phyloP scores from a whole-genome alignment of 1,140 invertebrate species.

The Myzus persicae region DNA sequence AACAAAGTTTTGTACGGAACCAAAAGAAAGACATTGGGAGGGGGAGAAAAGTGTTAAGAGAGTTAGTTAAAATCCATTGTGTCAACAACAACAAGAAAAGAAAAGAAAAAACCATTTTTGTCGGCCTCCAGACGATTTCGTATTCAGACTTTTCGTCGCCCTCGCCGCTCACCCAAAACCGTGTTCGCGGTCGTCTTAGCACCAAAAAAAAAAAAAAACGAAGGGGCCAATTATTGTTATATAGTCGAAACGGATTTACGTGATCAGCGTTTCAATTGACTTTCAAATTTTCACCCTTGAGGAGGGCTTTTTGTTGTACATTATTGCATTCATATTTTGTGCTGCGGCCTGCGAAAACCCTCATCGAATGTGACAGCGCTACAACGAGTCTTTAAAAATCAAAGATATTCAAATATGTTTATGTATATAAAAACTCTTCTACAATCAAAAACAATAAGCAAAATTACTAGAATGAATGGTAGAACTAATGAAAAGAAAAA shows the following conservation, averaged over 20 bases:
- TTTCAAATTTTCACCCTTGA: conserved; percentile 61
- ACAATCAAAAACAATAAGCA: neutral
- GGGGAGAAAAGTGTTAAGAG: conserved; percentile 16
- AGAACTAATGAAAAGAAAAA: no score
- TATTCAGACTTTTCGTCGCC: neutral
- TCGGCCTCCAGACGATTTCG: neutral
- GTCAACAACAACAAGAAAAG: neutral
- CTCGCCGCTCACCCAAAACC: no score
- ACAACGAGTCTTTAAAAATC: neutral
- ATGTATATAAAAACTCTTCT: no score
- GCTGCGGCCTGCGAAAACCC: neutral
- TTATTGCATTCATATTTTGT: neutral
- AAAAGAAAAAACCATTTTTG: conserved; percentile 1
- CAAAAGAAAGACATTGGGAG: neutral
- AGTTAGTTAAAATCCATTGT: conserved; percentile 54
- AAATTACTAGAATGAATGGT: neutral
- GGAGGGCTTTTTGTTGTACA: neutral
- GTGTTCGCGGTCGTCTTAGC: neutral
- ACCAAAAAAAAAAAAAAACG: neutral
- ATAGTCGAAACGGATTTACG: conserved; percentile 7
- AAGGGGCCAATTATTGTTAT: neutral
- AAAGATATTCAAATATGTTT: neutral
- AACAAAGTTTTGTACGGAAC: conserved; percentile 16
- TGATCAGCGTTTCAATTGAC: conserved; percentile 10
- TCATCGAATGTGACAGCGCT: neutral